Percentiles rank a stretch among this genome's conserved stretches.
These are phyloP conservation scores for Saccostrea cuccullata DNA, from an alignment of 1,140 invertebrate genomes.

Conservation along the genomic window DNA sequence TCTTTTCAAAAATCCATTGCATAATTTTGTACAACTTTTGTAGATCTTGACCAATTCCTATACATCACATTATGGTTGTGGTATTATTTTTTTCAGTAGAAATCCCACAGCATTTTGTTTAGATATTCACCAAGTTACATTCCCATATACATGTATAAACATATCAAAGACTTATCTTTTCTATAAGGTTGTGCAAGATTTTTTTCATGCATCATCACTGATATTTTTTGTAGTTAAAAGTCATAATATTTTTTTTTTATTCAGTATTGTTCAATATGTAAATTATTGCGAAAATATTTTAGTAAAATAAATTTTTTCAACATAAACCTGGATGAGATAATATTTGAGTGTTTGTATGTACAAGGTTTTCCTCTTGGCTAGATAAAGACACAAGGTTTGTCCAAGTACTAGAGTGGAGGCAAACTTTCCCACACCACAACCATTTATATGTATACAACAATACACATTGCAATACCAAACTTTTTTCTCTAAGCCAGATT, in stretches of 20 bases:
- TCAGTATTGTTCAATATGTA: background rate
- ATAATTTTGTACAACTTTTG: too few species aligned
- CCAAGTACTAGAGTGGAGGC: too few species aligned
- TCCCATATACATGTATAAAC: background rate
- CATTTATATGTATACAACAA: too few species aligned
- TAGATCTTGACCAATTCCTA: background rate
- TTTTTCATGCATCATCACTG: background rate
- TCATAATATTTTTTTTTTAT: slow-evolving; percentile 32
- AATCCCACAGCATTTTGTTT: background rate
- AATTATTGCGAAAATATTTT: slow-evolving; percentile 20
- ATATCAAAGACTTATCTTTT: background rate
- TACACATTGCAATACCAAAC: too few species aligned
- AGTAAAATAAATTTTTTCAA: slow-evolving; percentile 8
- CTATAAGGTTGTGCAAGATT: background rate
- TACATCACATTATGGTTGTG: background rate
- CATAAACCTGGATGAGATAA: background rate
- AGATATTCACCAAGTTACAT: background rate
- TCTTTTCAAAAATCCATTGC: too few species aligned
- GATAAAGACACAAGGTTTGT: too few species aligned
- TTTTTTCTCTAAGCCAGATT: too few species aligned
- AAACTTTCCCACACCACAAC: too few species aligned
- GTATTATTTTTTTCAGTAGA: background rate
- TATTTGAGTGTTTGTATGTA: background rate
- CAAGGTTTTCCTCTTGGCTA: too few species aligned
- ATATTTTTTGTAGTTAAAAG: background rate